Evolutionary conservation across 1,140 invertebrate genomes (phyloP).

Genomic region (Dolichoris vasculosae): DNA sequence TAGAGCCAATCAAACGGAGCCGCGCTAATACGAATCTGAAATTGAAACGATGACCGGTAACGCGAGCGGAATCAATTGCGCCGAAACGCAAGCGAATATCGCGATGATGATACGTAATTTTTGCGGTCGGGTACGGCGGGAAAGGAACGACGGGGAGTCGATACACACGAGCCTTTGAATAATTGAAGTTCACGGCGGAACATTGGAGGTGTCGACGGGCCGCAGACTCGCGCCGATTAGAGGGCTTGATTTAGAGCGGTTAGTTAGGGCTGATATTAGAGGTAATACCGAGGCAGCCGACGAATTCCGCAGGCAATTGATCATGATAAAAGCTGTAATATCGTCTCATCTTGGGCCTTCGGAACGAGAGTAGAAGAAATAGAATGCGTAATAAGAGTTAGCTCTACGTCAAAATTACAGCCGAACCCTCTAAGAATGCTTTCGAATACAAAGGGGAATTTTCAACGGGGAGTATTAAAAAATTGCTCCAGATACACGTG

Average conservation of each 20-base stretch:
- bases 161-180: constrained; percentile 40
- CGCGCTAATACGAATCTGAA: too few relatives aligned
- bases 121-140: background rate
- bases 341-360: constrained; percentile 29
- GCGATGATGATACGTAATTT: background rate
- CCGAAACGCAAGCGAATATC: background rate
- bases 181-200: constrained; percentile 28
- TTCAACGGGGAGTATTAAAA: too few relatives aligned
- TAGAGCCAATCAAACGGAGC: too few relatives aligned
- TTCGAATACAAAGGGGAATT: too few relatives aligned
- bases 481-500: too few relatives aligned
- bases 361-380: background rate
- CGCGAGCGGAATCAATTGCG: background rate
- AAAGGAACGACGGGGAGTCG: background rate
- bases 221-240: constrained; percentile 53
- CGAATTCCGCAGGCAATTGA: constrained; percentile 66
- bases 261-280: constrained; percentile 56
- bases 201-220: constrained; percentile 30
- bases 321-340: constrained; percentile 66
- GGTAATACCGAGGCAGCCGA: constrained; percentile 61
- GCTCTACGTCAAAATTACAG: background rate
- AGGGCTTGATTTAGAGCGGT: constrained; percentile 65
- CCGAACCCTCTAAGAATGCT: background rate
- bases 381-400: constrained; percentile 22
- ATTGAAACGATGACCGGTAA: too few relatives aligned